A percentile compares a stretch with the other conserved stretches of the same genome.
These are phyloP conservation scores for Carcinoscorpius rotundicauda DNA, from an alignment of 1,140 invertebrate species.

Conservation along the genomic window DNA sequence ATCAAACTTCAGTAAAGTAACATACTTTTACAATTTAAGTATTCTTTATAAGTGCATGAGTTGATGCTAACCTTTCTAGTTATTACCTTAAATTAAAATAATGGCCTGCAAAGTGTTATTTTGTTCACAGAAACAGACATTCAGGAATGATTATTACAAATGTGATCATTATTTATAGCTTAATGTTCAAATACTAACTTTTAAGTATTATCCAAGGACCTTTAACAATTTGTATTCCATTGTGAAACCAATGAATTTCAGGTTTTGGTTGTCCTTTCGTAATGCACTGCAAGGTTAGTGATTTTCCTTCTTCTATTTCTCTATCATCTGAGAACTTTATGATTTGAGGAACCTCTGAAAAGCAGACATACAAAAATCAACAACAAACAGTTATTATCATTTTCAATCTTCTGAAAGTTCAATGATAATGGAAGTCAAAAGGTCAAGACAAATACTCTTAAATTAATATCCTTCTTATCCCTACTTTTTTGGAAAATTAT, in stretches of 20 bases:
- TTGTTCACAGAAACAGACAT: too few species aligned
- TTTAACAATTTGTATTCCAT: conserved; percentile 40
- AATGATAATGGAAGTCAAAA: conserved; percentile 4
- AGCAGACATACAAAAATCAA: conserved; percentile 3
- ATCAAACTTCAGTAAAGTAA: too few species aligned
- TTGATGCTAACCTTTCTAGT: too few species aligned
- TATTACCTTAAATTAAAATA: too few species aligned
- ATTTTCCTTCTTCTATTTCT: conserved; percentile 49
- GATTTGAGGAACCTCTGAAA: conserved; percentile 46
- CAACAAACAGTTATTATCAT: neutral
- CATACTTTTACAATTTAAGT: too few species aligned
- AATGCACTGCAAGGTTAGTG: conserved; percentile 48
- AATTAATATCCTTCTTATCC: neutral
- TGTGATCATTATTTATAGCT: too few species aligned
- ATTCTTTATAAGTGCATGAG: too few species aligned
- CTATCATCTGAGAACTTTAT: conserved; percentile 41
- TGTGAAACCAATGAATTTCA: conserved; percentile 64
- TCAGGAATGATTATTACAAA: too few species aligned
- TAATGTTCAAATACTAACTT: too few species aligned
- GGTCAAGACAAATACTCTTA: neutral
- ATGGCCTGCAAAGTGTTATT: too few species aligned
- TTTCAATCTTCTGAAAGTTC: neutral
- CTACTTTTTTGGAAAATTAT: neutral
- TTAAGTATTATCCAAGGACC: neutral
- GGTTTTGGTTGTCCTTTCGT: conserved; percentile 57